Conservation (phyloP, 1,140 invertebrate genomes). For the Pseudomyrmex sp. region DNA sequence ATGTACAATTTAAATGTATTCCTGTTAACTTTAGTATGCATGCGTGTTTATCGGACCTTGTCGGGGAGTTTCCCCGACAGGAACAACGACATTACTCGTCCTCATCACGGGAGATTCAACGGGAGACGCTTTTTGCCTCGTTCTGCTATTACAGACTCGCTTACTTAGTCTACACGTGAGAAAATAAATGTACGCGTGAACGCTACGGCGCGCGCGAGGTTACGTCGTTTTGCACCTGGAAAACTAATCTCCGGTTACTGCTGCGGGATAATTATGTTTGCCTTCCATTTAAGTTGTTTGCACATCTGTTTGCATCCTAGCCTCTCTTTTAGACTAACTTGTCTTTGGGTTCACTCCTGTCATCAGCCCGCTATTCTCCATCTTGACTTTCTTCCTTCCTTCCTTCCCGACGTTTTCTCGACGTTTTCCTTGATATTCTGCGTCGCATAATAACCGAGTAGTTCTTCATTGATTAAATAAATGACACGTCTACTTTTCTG, state of each 20-base stretch:
- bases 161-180: slow-evolving; percentile 48
- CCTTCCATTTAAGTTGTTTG: slow-evolving; percentile 83
- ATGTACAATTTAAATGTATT: not conserved
- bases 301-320: slow-evolving; percentile 76
- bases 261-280: slow-evolving; percentile 80
- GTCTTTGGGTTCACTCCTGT: slow-evolving; percentile 57
- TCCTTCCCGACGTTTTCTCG: not conserved
- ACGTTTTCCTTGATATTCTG: not conserved
- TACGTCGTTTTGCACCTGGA: slow-evolving; percentile 66
- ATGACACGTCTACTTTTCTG: not conserved
- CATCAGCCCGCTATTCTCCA: slow-evolving; percentile 50
- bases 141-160: slow-evolving; percentile 24
- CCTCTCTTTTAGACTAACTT: slow-evolving; percentile 56
- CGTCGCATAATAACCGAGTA: not conserved
- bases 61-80: slow-evolving; percentile 1
- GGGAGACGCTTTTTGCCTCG: slow-evolving; percentile 5
- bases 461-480: slow-evolving; percentile 49
- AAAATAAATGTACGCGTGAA: slow-evolving; percentile 55
- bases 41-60: slow-evolving; percentile 19
- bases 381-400: slow-evolving; percentile 4
- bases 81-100: slow-evolving; percentile 15
- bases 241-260: slow-evolving; percentile 70
- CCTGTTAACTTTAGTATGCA: not conserved
- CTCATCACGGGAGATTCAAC: slow-evolving; percentile 41
- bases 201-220: slow-evolving; percentile 23